These are phyloP conservation scores for Muschampia staudingeri DNA, from an alignment of 2,888 invertebrate species.

Conservation along the genomic window DNA sequence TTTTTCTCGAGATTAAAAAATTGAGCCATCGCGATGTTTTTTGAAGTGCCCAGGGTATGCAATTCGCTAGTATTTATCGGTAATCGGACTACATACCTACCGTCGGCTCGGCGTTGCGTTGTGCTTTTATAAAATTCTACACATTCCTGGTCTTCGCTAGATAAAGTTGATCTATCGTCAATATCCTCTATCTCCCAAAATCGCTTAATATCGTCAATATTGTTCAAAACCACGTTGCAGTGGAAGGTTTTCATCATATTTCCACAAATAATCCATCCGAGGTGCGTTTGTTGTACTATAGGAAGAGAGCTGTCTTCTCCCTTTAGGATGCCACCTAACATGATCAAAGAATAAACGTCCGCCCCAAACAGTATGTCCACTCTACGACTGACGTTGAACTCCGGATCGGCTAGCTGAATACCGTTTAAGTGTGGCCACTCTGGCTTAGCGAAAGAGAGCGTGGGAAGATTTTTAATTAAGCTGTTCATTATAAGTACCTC, in stretches of 20 bases:
- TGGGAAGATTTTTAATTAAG: conserved; percentile 21
- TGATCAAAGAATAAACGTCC: conserved; percentile 24
- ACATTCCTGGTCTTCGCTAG: conserved; percentile 33
- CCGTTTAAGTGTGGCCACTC: background rate
- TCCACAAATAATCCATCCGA: conserved; percentile 65
- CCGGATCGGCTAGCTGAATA: conserved; percentile 17
- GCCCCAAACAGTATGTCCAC: conserved; percentile 23
- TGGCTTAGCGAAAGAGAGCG: background rate
- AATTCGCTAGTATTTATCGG: no score
- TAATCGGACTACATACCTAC: conserved; percentile 24
- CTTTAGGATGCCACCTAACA: conserved; percentile 32
- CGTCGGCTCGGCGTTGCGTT: conserved; percentile 51
- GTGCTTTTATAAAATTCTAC: conserved; percentile 38
- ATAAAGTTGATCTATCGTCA: background rate
- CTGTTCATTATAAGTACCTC: conserved; percentile 50
- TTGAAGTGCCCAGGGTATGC: no score
- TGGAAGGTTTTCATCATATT: conserved; percentile 29
- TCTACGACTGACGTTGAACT: conserved; percentile 12
- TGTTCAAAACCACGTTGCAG: conserved; percentile 36
- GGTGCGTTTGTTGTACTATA: conserved; percentile 58
- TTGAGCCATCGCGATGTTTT: no score
- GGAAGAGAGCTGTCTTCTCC: conserved; percentile 14
- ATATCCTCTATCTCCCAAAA: conserved; percentile 54
- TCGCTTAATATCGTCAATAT: conserved; percentile 30
- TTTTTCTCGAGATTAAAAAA: no score